A percentile compares a stretch with the other conserved stretches of the same genome.
phyloP scores from a whole-genome alignment of 2,888 invertebrate genomes.

The Conistra vaccinii region DNA sequence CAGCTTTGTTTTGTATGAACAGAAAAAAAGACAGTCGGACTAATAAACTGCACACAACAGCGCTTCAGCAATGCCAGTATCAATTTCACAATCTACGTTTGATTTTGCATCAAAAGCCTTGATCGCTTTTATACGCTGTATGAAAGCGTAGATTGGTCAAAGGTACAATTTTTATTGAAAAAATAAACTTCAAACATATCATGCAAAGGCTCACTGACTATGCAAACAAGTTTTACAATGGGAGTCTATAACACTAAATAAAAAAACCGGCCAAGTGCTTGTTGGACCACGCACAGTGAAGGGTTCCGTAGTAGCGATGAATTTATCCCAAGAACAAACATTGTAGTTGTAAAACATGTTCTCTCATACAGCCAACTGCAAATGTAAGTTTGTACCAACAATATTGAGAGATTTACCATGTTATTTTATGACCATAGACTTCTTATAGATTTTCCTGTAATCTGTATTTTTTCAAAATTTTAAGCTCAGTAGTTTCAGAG shows the following conservation, averaged over 20 bases:
- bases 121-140: conserved; percentile 50
- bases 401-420: no score
- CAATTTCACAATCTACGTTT: conserved; percentile 52
- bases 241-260: conserved; percentile 17
- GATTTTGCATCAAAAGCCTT: conserved; percentile 61
- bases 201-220: conserved; percentile 31
- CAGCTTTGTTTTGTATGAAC: neutral
- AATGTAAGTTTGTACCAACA: no score
- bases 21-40: neutral
- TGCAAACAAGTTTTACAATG: conserved; percentile 54
- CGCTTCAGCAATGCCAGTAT: conserved; percentile 20
- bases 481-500: no score
- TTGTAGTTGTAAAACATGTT: no score
- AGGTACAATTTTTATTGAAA: conserved; percentile 50
- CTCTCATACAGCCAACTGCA: no score
- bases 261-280: no score
- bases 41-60: conserved; percentile 23
- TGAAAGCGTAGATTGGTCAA: conserved; percentile 62
- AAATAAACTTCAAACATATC: conserved; percentile 22
- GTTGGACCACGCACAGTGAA: no score
- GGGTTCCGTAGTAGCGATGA: no score
- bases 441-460: no score
- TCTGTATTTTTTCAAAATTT: no score
- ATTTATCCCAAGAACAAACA: no score
- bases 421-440: no score